Evolutionary conservation across 2,797 vertebrate genomes (phyloP), one percentile per base, ranked within the genome.

Genomic region (Lithobates pipiens): DNA sequence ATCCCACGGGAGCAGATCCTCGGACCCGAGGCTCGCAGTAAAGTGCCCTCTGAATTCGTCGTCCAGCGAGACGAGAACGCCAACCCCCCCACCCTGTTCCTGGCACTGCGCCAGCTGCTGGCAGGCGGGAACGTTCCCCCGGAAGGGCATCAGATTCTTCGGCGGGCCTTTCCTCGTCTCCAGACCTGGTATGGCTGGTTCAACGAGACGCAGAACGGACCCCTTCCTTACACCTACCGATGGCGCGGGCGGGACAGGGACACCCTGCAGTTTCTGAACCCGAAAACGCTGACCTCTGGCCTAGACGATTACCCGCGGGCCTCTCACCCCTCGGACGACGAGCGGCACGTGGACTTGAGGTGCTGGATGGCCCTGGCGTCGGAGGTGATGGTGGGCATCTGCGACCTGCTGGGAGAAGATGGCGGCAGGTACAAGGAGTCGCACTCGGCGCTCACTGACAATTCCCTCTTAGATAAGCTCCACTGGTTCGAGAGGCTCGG

Each of bases 1-100:
- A 99, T 99, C 85, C 98, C 98, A 0, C 95, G 97, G 0, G 98
- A 99, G 91, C 98, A 99, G 93, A 96, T 99, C 79, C 91, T 99
- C 15, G 98, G 96, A 0, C 96, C 98, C 0, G 98, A 99, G 89
- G 97, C 98, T 1, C 96, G 93, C 36, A 95, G 96, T 82, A 97
- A 96, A 76, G 98, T 99, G 39, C 98, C 98, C 0, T 89, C 95
- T 0, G 97, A 99, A 90, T 99, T 99, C 68, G 90, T 99, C 4
- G 94, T 98, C 80, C 98, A 99, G 92, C 92, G 89, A 61, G 96
- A 95, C 0, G 96, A 97, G 80, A 97, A 96, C 0, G 98, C 97
- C 25, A 99, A 99, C 88, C 98, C 98, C 0, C 98, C 98, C 0
- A 98, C 97, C 0, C 94, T 99, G 63, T 97, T 99, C 89, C 89